phyloP scores from a whole-genome alignment of 2,888 invertebrate genomes.

The Hyalella azteca region DNA sequence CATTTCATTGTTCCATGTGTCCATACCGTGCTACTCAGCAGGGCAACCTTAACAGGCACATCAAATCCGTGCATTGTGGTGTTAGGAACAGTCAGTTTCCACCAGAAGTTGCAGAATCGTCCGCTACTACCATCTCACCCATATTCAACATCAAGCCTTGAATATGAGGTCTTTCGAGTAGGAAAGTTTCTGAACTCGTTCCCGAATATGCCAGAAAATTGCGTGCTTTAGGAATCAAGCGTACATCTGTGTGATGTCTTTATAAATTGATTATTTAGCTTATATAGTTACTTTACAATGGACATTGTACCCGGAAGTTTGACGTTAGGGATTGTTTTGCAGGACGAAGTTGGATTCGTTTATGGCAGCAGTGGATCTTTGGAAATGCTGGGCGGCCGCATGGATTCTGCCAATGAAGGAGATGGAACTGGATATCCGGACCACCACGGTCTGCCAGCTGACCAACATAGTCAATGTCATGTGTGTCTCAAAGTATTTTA shows the following conservation, averaged over 20 bases:
- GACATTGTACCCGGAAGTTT: slow-evolving; percentile 2
- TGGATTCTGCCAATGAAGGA: not conserved
- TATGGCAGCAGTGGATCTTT: slow-evolving; percentile 11
- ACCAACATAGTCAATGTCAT: slow-evolving; percentile 32
- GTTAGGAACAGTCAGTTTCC: not conserved
- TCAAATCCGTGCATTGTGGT: slow-evolving; percentile 49
- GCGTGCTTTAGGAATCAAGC: no score
- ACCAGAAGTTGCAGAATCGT: no score
- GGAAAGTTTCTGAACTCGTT: no score
- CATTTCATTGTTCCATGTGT: slow-evolving; percentile 50
- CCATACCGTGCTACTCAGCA: slow-evolving; percentile 55
- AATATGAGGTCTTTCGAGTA: no score
- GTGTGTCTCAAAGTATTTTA: slow-evolving; percentile 54
- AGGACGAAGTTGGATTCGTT: slow-evolving; percentile 22
- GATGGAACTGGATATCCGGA: not conserved
- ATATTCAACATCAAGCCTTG: no score
- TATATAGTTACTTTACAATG: no score
- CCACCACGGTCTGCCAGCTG: not conserved
- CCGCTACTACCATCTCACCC: no score
- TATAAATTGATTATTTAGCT: no score
- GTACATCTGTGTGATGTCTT: no score
- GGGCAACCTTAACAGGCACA: slow-evolving; percentile 51
- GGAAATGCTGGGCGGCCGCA: not conserved
- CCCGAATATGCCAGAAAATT: no score
- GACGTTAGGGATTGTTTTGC: slow-evolving; percentile 24